Evolutionary conservation across 2,888 invertebrate genomes (phyloP), one percentile per base, ranked within the genome.

Genomic region (Pterobdella sp.): DNA sequence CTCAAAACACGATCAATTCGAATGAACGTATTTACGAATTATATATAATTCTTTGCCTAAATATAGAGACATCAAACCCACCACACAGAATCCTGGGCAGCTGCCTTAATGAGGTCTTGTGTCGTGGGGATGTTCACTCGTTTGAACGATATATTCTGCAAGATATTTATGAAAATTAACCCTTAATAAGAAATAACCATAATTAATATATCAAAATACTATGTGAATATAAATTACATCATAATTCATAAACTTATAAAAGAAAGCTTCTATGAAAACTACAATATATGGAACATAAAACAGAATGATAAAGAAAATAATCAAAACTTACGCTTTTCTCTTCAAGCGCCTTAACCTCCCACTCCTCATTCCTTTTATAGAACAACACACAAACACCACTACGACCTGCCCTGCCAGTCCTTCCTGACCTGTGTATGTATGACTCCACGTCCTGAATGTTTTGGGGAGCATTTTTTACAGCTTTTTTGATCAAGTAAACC

Each of bases 351-450:
- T 75, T 72, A 14, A 82, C 74, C 35, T 76, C 78, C 63, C 75
- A 69, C 60, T 78, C 78, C 72, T 82, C 80, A 31, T 76, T 73
- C 14, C 76, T 78, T 72, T 79, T 80, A 73, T 80, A 83, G 74
- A 83, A 80, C 52, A 79, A 78, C 7, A 83, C 77, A 71, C 80
- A 81, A 3, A 79, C 77, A 1, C 83, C 83, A 22, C 77, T 70
- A 70, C 81, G 76, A 2, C 82, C 82, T 31, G 83, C 83, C 66
- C 83, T 74, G 0, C 82, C 83, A 26, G 83, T 83, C 35, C 83
- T 74, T 3, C 83, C 83, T 3, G 82, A 80, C 42, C 83, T 77
- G 76, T 83, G 83, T 69, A 83, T 82, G 77, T 82, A 83, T 7
- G 79, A 79, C 68, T 82, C 82, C 2, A 78, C 77, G 74, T 83